Evolutionary conservation across 2,113 vertebrate species (phyloP), one percentile per base, ranked within the genome.

Genomic region (Nematolebias whitei): DNA sequence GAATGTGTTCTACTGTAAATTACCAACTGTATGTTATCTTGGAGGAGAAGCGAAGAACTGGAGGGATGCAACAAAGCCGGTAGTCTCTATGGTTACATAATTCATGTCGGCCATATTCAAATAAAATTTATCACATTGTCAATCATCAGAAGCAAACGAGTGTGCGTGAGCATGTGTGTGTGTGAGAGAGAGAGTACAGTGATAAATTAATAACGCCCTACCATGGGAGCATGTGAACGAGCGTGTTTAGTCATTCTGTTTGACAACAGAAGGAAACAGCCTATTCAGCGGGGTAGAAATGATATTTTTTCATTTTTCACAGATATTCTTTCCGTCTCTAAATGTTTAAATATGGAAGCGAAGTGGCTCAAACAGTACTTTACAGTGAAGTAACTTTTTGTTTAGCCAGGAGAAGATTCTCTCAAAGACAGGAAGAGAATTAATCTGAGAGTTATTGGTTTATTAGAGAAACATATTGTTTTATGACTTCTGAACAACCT

Each of bases 221-320:
- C 83, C 86, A 83, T 84, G 90, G 90, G 91, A 90, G 87, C 82
- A 82, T 90, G 87, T 89, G 88, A 91, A 92, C 87, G 89, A 91
- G 84, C 78, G 48, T 91, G 87, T 91, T 93, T 93, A 92, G 88
- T 92, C 85, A 93, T 92, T 93, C 92, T 91, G 90, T 93, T 92
- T 93, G 92, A 93, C 90, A 92, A 92, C 89, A 90, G 82, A 92
- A 90, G 89, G 85, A 91, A 90, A 86, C 66, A 73, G 82, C 72
- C 85, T 84, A 89, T 92, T 88, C 90, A 86, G 38, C 71, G 43
- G 86, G 87, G 88, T 81, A 59, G 82, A 69, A 89, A 88, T 89
- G 81, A 85, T 79, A 86, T 86, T 90, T 84, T 78, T 72, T 49
- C 80, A 79, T 83, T 89, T 90, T 87, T 87, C 78, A 81, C 58